Evolutionary conservation across 2,113 vertebrate genomes (phyloP), one percentile per base, ranked within the genome.

Genomic region (Tupaia chinensis): DNA sequence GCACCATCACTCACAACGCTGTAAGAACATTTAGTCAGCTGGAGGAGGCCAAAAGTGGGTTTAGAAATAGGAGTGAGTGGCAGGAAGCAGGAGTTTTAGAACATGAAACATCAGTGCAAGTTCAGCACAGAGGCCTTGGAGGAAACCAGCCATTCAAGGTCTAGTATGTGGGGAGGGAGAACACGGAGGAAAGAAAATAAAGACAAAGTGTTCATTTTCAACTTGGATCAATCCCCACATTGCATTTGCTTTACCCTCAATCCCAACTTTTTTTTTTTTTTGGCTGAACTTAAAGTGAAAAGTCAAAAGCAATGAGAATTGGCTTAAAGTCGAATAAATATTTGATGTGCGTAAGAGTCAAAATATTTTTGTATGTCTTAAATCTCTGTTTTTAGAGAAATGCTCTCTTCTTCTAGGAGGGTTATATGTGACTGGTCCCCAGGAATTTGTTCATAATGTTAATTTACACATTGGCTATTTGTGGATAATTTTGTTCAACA

Each of bases 311-410:
- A 95, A 89, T 92, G 87, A 83, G 68, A 84, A 79, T 27, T 93
- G 87, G 53, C 89, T 87, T 89, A 89, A 89, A 80, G 80, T 73
- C 89, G n/a, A 95, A 69, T 65, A 91, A 89, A 88, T 95, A 95
- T 76, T 91, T 92, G 70, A 95, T 81, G 53, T 87, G 60, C 32
- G 72, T 82, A 84, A 77, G 34, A 79, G 25, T 82, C 27, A 88
- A 74, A 93, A 93, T 94, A 94, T 77, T 89, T 88, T 68, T 92
- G 60, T 79, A 1, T 74, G 32, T 93, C 89, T 96, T 89, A 53
- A 68, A 65, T 95, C 66, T 96, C 87, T 95, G 63, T 82, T 89
- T 95, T 96, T 54, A 86, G 70, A 89, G 32, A 54, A 95, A 89
- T 83, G 56, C 63, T 56, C 3, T 87, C 60, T 96, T 77, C n/a